Evolutionary conservation across 2,888 invertebrate genomes (phyloP).

Genomic region (Drosophila conformis): DNA sequence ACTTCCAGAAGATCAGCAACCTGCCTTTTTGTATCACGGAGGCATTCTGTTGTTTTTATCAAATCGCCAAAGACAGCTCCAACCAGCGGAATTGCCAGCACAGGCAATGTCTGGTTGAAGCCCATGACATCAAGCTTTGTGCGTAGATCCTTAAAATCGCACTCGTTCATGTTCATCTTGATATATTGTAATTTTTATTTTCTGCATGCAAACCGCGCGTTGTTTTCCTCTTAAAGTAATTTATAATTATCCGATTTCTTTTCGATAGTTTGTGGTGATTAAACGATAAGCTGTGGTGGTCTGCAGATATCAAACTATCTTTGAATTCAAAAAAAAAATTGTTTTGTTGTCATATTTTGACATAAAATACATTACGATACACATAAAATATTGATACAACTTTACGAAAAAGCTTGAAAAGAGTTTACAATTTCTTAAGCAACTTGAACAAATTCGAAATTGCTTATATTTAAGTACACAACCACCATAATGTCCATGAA

Average conservation of each 20-base stretch:
- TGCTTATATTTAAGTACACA: background rate
- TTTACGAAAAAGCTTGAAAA: background rate
- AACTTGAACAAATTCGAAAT: background rate
- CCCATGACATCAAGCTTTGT: conserved; percentile 93
- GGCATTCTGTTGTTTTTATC: conserved; percentile 93
- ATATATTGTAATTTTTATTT: conserved; percentile 14
- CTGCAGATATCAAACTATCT: conserved; percentile 19
- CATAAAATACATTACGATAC: background rate
- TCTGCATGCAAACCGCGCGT: conserved; percentile 35
- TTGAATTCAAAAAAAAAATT: background rate
- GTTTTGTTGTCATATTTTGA: background rate
- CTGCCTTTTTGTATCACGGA: conserved; percentile 92
- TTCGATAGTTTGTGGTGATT: conserved; percentile 24
- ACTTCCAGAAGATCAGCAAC: conserved; percentile 90
- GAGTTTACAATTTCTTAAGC: background rate
- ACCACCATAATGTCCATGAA: background rate
- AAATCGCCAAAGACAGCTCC: conserved; percentile 93
- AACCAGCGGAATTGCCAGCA: conserved; percentile 92
- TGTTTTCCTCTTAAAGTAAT: conserved; percentile 32
- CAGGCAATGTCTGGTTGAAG: conserved; percentile 90
- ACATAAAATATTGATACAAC: background rate
- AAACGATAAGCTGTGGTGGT: conserved; percentile 27
- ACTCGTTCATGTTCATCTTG: conserved; percentile 69
- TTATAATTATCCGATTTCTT: conserved; percentile 15
- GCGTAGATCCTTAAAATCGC: conserved; percentile 84